Percentiles rank a stretch among this genome's conserved stretches.
These are phyloP conservation scores for Tetragonula clypearis DNA, from an alignment of 1,140 invertebrate species.

Conservation along the genomic window DNA sequence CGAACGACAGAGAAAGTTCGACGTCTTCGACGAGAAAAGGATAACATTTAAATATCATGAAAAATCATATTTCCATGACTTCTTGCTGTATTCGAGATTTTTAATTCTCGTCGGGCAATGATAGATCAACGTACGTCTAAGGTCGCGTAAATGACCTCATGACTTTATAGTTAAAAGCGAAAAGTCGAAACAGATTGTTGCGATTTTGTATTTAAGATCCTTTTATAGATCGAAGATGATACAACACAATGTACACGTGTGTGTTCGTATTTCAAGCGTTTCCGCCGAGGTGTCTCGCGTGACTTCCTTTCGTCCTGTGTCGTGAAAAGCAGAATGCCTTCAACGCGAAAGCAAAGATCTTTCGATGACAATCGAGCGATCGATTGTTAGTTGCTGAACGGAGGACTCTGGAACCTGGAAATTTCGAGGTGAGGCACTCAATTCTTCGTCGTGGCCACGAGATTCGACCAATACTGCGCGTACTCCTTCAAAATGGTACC, in stretches of 20 bases:
- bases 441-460: constrained; percentile 62
- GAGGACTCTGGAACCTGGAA: neutral
- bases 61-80: neutral
- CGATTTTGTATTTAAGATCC: no score
- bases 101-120: no score
- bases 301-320: no score
- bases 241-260: no score
- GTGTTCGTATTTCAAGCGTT: no score
- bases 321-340: no score
- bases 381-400: neutral
- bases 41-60: no score
- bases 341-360: neutral
- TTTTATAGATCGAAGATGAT: no score
- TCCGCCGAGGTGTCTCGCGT: no score
- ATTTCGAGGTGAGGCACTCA: constrained; percentile 10
- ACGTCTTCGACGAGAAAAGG: neutral
- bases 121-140: neutral
- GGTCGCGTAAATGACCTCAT: neutral
- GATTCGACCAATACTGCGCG: constrained; percentile 87
- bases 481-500: constrained; percentile 88
- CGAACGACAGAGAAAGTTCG: neutral
- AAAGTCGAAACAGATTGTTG: no score
- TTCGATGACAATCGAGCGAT: neutral
- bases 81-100: neutral
- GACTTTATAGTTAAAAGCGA: neutral